Evolutionary conservation across 92 coral and sea anemone genomes (phyloP).

Genomic region (Nematostella vectensis): DNA sequence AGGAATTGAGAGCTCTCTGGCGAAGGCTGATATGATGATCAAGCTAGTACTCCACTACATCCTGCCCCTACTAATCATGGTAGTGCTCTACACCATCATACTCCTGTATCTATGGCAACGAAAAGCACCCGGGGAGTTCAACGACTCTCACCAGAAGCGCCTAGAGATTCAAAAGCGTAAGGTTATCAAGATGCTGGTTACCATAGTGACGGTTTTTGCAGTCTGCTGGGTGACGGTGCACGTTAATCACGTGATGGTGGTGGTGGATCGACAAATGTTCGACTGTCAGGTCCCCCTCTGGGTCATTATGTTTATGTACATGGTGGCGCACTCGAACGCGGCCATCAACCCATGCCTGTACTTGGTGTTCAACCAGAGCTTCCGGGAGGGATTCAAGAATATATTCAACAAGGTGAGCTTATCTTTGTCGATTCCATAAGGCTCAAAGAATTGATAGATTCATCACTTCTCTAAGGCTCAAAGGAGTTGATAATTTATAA

Average conservation of each 20-base stretch:
- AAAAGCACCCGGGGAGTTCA: constrained; percentile 45
- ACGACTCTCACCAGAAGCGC: constrained; percentile 36
- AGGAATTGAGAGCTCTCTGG: background rate
- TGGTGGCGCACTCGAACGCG: constrained; percentile 49
- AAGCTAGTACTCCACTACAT: constrained; percentile 42
- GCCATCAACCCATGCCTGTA: constrained; percentile 71
- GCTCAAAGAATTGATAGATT: no score
- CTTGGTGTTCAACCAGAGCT: constrained; percentile 57
- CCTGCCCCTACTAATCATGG: constrained; percentile 54
- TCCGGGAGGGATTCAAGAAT: constrained; percentile 37
- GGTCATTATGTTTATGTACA: constrained; percentile 9
- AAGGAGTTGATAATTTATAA: no score
- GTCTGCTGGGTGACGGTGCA: constrained; percentile 73
- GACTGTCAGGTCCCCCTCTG: constrained; percentile 24
- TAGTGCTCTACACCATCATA: constrained; percentile 40
- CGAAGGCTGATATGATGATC: constrained; percentile 27
- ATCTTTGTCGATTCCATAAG: no score
- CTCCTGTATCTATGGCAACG: constrained; percentile 48
- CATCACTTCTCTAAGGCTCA: no score
- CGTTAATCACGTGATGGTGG: constrained; percentile 16
- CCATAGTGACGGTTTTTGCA: constrained; percentile 59
- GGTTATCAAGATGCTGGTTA: constrained; percentile 51
- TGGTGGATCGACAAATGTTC: constrained; percentile 13
- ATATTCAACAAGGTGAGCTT: constrained; percentile 22
- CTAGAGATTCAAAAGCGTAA: constrained; percentile 52